Evolutionary conservation across 1,140 invertebrate genomes (phyloP).

Genomic region (Drosophila tani): DNA sequence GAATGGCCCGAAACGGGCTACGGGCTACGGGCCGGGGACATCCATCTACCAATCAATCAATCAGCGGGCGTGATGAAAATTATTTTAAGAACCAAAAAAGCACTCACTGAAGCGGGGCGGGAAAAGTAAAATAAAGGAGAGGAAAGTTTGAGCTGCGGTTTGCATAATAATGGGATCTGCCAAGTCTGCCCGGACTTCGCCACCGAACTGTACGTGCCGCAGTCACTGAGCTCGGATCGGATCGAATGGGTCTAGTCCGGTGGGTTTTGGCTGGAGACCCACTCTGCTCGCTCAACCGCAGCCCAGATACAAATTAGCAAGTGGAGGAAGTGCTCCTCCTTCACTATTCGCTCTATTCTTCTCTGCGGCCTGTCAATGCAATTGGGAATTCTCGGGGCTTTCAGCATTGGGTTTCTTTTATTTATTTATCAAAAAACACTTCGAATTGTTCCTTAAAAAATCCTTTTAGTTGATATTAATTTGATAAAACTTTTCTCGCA

Average conservation of each 20-base stretch:
- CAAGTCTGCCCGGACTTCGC: constrained; percentile 18
- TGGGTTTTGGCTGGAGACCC: constrained; percentile 15
- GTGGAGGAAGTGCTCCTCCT: constrained; percentile 1
- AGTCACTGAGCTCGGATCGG: constrained; percentile 43
- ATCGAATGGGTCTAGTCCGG: constrained; percentile 4
- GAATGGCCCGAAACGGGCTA: constrained; percentile 6
- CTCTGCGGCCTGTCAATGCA: background rate
- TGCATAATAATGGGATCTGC: constrained; percentile 67
- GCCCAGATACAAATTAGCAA: constrained; percentile 71
- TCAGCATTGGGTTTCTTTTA: background rate
- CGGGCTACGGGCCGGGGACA: constrained; percentile 23
- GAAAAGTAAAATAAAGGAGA: constrained; percentile 28
- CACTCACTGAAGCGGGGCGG: constrained; percentile 5
- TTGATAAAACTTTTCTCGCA: too few species aligned
- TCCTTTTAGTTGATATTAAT: background rate
- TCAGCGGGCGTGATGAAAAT: constrained; percentile 62
- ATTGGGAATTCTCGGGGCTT: background rate
- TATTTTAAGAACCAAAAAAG: constrained; percentile 54
- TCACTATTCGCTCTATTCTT: background rate
- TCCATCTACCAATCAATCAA: constrained; percentile 69
- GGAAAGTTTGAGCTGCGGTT: constrained; percentile 27
- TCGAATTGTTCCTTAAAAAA: too few species aligned
- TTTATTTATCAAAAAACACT: too few species aligned
- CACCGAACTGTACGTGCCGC: constrained; percentile 49
- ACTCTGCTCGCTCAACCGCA: constrained; percentile 44